These are phyloP conservation scores for Sebastes steindachneri DNA, from an alignment of 2,797 vertebrate species.

Conservation along the genomic window DNA sequence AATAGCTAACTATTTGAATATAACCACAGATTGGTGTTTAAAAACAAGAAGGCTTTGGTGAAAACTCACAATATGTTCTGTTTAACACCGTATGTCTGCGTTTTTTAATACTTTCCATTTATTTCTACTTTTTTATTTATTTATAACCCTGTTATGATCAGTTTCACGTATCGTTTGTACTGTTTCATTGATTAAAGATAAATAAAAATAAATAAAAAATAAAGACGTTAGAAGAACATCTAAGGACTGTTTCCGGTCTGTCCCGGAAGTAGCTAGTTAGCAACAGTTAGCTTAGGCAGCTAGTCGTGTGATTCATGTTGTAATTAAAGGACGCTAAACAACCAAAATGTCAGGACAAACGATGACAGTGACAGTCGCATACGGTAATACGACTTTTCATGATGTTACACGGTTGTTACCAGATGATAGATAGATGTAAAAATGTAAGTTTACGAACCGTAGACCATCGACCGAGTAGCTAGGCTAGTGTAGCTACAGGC, in stretches of 20 bases:
- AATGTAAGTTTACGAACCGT: not conserved
- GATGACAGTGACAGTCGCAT: slow-evolving; percentile 82
- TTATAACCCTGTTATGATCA: no score
- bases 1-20: not conserved
- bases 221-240: fast-evolving
- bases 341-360: slow-evolving; percentile 78
- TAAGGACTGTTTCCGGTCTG: slow-evolving; percentile 42
- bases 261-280: slow-evolving; percentile 65
- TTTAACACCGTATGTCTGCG: not conserved
- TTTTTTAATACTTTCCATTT: not conserved
- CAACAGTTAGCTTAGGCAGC: slow-evolving; percentile 45
- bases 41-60: not conserved
- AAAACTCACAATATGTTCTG: not conserved
- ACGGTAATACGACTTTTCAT: slow-evolving; percentile 73
- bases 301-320: slow-evolving; percentile 15
- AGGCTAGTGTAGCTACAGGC: not conserved
- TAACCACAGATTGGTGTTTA: not conserved
- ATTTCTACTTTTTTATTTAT: no score
- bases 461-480: not conserved
- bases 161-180: not conserved
- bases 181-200: not conserved
- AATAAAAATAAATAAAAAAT: not conserved
- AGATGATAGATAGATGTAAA: not conserved
- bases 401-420: not conserved
- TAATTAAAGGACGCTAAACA: slow-evolving; percentile 7